A percentile compares a stretch with the other conserved stretches of the same genome.
Conservation (phyloP, 2,797 vertebrate genomes). For the Alosa sapidissima region DNA sequence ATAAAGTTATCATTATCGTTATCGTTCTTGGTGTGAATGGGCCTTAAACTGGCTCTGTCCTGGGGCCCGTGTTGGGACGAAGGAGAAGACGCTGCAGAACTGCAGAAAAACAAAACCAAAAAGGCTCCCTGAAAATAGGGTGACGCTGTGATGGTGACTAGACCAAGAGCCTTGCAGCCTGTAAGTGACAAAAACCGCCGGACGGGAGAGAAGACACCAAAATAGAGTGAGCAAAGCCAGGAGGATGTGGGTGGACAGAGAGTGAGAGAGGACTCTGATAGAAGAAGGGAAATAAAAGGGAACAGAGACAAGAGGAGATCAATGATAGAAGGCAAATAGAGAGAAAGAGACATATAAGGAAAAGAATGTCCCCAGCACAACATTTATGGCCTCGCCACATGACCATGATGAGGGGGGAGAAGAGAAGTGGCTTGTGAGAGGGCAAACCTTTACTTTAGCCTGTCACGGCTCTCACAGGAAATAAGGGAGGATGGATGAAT, state of each 20-base stretch:
- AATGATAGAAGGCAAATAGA: neutral
- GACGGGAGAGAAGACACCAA: neutral
- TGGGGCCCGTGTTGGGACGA: neutral
- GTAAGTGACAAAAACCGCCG: neutral
- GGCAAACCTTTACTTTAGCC: neutral
- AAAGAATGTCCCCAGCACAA: neutral
- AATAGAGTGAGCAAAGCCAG: neutral
- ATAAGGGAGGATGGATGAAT: conserved; percentile 23
- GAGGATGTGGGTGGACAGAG: neutral
- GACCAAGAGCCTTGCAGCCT: neutral
- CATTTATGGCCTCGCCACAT: conserved; percentile 6
- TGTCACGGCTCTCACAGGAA: neutral
- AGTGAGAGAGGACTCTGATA: neutral
- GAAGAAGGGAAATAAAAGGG: neutral
- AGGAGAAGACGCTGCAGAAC: neutral
- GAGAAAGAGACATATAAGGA: neutral
- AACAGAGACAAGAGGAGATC: neutral
- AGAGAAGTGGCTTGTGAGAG: neutral
- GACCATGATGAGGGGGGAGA: neutral
- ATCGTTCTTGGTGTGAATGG: too few relatives aligned
- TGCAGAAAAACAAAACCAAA: neutral
- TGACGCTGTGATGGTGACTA: neutral
- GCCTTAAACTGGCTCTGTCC: neutral
- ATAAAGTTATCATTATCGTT: too few relatives aligned
- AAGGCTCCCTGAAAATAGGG: neutral